Conservation (phyloP, 2,113 vertebrate species). For the Clarias macrocephalus region DNA sequence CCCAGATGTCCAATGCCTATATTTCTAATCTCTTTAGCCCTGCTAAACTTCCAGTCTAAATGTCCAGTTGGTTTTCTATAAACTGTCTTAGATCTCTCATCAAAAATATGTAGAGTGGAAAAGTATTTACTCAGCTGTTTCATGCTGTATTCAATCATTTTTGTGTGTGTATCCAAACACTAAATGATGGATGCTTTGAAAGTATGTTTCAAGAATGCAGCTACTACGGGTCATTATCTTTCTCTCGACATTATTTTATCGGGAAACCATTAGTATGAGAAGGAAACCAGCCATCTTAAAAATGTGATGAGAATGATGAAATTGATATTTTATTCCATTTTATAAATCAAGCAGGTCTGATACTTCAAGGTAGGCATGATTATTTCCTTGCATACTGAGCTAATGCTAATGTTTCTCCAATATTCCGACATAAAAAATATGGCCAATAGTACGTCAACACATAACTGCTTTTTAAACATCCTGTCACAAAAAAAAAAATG, state of each 20-base stretch:
- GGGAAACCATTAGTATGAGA: not conserved
- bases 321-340: not conserved
- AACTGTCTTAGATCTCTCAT: not conserved
- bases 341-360: not conserved
- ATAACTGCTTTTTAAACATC: not conserved
- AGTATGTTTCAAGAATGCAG: not conserved
- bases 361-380: not conserved
- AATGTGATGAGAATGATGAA: not conserved
- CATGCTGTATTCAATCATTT: not conserved
- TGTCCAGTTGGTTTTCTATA: not conserved
- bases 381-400: not conserved
- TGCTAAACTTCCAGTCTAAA: not conserved
- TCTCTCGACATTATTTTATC: not conserved
- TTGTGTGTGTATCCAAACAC: not conserved
- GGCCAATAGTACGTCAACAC: not conserved
- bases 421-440: not conserved
- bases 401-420: slow-evolving; percentile 1
- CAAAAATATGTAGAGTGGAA: not conserved
- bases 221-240: slow-evolving; percentile 1
- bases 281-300: not conserved
- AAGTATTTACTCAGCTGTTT: not conserved
- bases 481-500: too few relatives aligned
- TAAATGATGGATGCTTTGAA: not conserved
- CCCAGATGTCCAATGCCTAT: not conserved
- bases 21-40: not conserved